Evolutionary conservation across 2,888 invertebrate genomes (phyloP), one percentile per base, ranked within the genome.

Genomic region (Agonopterix subpropinquella): DNA sequence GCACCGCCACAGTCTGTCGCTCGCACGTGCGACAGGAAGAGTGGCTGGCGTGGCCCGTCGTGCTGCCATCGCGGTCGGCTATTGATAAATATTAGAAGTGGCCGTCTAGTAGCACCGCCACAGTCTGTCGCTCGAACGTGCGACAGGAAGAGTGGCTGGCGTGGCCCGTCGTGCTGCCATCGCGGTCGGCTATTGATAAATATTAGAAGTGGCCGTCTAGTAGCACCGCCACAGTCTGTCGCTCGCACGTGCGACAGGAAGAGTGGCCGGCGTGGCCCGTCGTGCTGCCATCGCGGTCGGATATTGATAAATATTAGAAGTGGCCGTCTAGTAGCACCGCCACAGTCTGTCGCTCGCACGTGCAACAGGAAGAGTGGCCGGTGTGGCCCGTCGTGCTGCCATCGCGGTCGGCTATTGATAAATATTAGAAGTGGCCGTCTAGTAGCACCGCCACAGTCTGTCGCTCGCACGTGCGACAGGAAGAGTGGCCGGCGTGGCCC

Each of bases 131-230:
- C 62, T 73, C 67, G 59, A 45, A 45, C 44, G 44, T 43, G 48
- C n/a, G 66, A 58, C 69, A 75, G 76, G 77, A 83, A 81, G 79
- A 79, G 72, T 76, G 76, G 70, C 65, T 67, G 66, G 65, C 64
- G 57, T 60, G 61, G 68, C 56, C 64, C 70, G 80, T 78, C 80
- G 80, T 80, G 82, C 82, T 67, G 68, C 73, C 73, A 77, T 80
- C 77, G 74, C 71, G 73, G 68, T 63, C 65, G 61, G 71, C 76
- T 78, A 70, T 81, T 81, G 82, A 85, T 85, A 84, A 84, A 84
- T 82, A 18, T 18, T 2, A 18, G 18, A 2, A 18, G 2, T 18
- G 18, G 18, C 4, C 4, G 4, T 18, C 18, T 18, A 18, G 18
- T 18, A 18, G 4, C 18, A 18, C 4, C 18, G 18, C 18, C 18